Percentiles rank a stretch among this genome's conserved stretches.
phyloP scores from a whole-genome alignment of 2,888 invertebrate genomes.

The Cryptosula pallasiana region DNA sequence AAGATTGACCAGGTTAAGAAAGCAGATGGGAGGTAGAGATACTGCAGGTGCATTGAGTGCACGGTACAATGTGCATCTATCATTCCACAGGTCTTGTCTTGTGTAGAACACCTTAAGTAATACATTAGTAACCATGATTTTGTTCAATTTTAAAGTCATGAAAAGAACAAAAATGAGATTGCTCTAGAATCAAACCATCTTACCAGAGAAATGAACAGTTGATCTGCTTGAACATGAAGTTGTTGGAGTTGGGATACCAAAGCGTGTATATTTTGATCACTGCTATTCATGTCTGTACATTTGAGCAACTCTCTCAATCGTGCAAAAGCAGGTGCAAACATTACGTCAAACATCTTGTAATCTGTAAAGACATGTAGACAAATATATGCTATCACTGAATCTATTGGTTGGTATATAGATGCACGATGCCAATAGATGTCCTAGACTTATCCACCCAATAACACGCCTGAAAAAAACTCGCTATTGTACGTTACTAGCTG shows the following conservation, averaged over 20 bases:
- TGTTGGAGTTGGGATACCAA: background rate
- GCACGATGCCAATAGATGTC: too few relatives aligned
- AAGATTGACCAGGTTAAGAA: background rate
- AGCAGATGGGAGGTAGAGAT: background rate
- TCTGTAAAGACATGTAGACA: too few relatives aligned
- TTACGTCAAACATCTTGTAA: conserved; percentile 6
- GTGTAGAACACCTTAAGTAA: background rate
- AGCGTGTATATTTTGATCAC: background rate
- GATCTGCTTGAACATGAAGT: background rate
- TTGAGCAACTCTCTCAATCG: background rate
- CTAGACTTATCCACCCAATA: too few relatives aligned
- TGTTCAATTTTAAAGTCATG: too few relatives aligned
- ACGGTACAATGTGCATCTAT: background rate
- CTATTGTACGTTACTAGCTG: too few relatives aligned
- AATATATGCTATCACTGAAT: too few relatives aligned
- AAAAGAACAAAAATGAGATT: too few relatives aligned
- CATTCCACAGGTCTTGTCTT: background rate
- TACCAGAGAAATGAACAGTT: background rate
- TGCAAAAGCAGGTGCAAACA: background rate
- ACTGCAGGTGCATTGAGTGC: background rate
- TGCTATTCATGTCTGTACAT: background rate
- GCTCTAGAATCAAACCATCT: too few relatives aligned
- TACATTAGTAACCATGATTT: background rate
- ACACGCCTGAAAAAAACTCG: too few relatives aligned
- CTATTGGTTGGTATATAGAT: too few relatives aligned